phyloP scores from a whole-genome alignment of 2,113 vertebrate genomes.

The Xiphophorus couchianus region DNA sequence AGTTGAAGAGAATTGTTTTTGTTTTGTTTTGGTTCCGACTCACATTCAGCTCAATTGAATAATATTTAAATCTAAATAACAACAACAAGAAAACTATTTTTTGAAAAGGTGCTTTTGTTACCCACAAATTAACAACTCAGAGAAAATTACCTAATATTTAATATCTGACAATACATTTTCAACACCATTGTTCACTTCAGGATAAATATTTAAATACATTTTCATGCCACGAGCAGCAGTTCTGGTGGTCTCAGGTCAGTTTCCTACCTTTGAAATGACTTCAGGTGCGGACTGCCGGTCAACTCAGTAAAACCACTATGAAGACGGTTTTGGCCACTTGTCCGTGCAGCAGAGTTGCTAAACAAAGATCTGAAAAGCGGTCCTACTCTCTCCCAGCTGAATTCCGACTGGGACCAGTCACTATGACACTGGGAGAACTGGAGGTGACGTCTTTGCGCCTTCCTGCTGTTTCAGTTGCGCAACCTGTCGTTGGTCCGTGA shows the following conservation, averaged over 20 bases:
- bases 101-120: too few relatives aligned
- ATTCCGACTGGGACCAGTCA: conserved; percentile 7
- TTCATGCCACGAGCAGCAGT: background rate
- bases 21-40: background rate
- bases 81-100: too few relatives aligned
- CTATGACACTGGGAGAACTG: conserved; percentile 32
- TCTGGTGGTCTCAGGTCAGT: conserved; percentile 7
- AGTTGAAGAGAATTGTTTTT: background rate
- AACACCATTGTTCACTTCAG: background rate
- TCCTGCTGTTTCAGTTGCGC: conserved; percentile 48
- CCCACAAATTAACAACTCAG: too few relatives aligned
- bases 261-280: conserved; percentile 35
- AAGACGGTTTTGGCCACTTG: background rate
- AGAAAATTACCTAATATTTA: too few relatives aligned
- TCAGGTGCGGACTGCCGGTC: conserved; percentile 1
- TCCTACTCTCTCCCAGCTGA: background rate
- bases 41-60: too few relatives aligned
- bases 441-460: conserved; percentile 46
- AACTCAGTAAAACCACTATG: conserved; percentile 9
- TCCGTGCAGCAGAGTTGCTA: conserved; percentile 4
- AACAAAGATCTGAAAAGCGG: background rate
- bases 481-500: conserved; percentile 57
- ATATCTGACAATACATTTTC: too few relatives aligned
- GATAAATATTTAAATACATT: background rate
- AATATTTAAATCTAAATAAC: too few relatives aligned